Base-by-base conservation (phyloP, 2,888 invertebrate genomes). In the Punctoribates punctum region DNA sequence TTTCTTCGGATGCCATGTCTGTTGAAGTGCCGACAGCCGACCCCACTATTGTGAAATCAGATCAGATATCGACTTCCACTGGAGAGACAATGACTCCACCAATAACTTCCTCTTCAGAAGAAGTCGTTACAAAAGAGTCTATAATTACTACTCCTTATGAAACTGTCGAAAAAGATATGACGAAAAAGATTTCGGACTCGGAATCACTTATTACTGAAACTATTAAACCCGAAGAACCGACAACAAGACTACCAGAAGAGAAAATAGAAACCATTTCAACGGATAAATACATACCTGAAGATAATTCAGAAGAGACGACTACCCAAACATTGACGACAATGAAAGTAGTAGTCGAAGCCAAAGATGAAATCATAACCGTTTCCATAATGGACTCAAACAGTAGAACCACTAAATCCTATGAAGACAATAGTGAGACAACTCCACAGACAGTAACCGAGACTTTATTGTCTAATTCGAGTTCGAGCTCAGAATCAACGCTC, bases 11-110 rank as follows among this genome's bases (percentile, higher is more conserved):
- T 38, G 34, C 65, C 20, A 67, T 67, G 65, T n/a, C n/a, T n/a
- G 11, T 38, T n/a, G 17, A 38, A 11, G 23, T 3, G 11, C 34
- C 65, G 11, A 67, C 65, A 38, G 0, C 3, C 2, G 20, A 67
- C 20, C 65, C 65, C 9, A 67, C 38, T 20, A 38, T 67, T 38
- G 38, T 67, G 2, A 67, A 67, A 38, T 67, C 65, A 20, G 65
- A 67, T 13, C 34, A 67, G 15, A 20, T 67, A 34, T 20, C n/a
- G 9, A n/a, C 42, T 42, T 42, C 42, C 1, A 11, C 1, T 42
- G 13, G 13, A 13, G 42, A 42, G 42, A 42, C 42, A 5, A 42
- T 11, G 4, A 42, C 42, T 42, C 42, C 42, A 9, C 42, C 4
- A 42, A 42, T 42, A 42, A 42, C 42, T 8, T 42, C 42, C 4